Evolutionary conservation across 2,797 vertebrate genomes (phyloP), one percentile per base, ranked within the genome.

Genomic region (Scyliorhinus canicula): DNA sequence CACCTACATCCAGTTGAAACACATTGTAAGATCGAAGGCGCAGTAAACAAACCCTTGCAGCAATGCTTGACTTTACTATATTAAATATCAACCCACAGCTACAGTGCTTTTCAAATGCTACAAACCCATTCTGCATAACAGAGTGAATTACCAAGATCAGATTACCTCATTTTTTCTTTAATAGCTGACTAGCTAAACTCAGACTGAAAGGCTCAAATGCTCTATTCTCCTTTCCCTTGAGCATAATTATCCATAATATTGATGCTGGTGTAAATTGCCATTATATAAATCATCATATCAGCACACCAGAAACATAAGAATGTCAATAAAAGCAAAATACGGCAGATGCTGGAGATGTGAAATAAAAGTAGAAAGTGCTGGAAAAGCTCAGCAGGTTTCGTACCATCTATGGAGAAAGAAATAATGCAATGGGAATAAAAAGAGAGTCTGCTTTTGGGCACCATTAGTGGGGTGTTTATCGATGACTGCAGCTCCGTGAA

Each of bases 81-180:
- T 55, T 69, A 28, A 71, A 94, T 91, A 63, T 91, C 88, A 91
- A 91, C 57, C n/a, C 88, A 91, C n/a, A 91, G 47, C 65, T 35
- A 67, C 91, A 93, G 44, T 31, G 44, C 91, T 93, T 71, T 93
- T 69, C 67, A 94, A 91, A 91, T 63, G 86, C 86, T 60, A 63
- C 86, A 91, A 50, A 94, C 47, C 44, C 14, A 74, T 93, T 94
- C 71, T 74, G 91, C 67, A 94, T 50, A 35, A 71, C 93, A 94
- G 47, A 67, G 60, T 94, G 63, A 93, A 74, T 19, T 52, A 28
- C 28, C 28, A 28, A 71, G 44, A 71, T 69, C 50, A 69, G 31
- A 55, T 94, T 74, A 74, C 57, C 8, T 91, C n/a, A 57, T 93
- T 28, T 93, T 3, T 93, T 93, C 63, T 52, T 47, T 19, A 26